Evolutionary conservation across 2,888 invertebrate species (phyloP), one percentile per base, ranked within the genome.

Genomic region (Zygogramma bicolorata): DNA sequence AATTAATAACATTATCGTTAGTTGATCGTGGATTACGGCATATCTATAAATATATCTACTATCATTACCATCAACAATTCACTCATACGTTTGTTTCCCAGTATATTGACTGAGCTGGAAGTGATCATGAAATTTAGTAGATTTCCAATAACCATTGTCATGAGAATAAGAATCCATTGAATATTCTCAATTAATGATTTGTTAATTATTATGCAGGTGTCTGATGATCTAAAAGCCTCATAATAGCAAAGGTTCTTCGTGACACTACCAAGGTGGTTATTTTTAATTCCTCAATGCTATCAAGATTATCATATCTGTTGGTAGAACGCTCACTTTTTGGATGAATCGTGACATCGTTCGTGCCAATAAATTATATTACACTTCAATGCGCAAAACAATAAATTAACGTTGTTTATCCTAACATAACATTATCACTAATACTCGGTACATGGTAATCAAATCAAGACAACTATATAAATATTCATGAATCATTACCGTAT

Each of bases 241-340:
- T 75, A 68, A 75, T 65, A 74, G 69, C 73, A 75, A 79, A 78
- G 79, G 79, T 77, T 78, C 79, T 75, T 81, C 82, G 82, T 82
- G 82, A 82, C 81, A 80, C 71, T 78, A 79, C 77, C 82, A 82
- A 82, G 81, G 81, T 81, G 77, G 80, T 68, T 73, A 75, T 77
- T 81, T 82, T 82, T 77, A 74, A 75, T 72, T 63, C 69, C 75
- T 75, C 77, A 79, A 77, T 78, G 77, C 75, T 77, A 80, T 75
- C 71, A 66, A 74, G 77, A 75, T 77, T 70, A 70, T 69, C 71
- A 78, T 77, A 76, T 75, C 59, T 75, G 70, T 69, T 74, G 70
- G 34, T 70, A 61, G 40, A 63, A 75, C 80, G 79, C 80, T 80
- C 79, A 78, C 80, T 79, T 79, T 79, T 80, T 77, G 80, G 80